phyloP scores from a whole-genome alignment of 53 echinoderm and acorn worm species.

The Apostichopus leukothele region DNA sequence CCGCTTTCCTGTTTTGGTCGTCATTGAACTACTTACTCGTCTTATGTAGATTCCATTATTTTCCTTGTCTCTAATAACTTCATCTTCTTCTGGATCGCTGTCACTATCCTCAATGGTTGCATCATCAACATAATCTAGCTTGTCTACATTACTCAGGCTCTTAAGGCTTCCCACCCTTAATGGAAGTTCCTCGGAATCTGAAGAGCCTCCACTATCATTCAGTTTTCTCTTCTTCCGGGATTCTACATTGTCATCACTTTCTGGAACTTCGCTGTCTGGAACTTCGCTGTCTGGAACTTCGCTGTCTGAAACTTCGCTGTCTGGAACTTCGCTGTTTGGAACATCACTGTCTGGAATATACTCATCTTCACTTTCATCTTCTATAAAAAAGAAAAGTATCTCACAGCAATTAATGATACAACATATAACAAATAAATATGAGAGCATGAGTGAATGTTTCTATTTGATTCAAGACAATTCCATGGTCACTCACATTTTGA shows the following conservation, averaged over 20 bases:
- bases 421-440: too few relatives aligned
- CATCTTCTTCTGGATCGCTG: conserved; percentile 10
- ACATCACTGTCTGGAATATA: background rate
- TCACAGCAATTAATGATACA: too few relatives aligned
- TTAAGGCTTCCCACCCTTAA: background rate
- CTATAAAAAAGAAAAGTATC: too few relatives aligned
- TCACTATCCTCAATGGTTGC: background rate
- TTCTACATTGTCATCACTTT: conserved; percentile 1
- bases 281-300: too few relatives aligned
- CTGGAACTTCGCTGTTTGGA: too few relatives aligned
- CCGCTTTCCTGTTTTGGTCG: conserved; percentile 46
- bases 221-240: background rate
- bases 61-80: conserved; percentile 5
- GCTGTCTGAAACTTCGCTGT: too few relatives aligned
- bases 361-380: too few relatives aligned
- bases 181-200: background rate
- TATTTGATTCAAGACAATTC: too few relatives aligned
- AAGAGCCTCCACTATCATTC: conserved; percentile 18
- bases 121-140: background rate
- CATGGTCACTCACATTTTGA: too few relatives aligned
- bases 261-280: background rate
- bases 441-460: too few relatives aligned
- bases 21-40: conserved; percentile 39
- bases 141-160: background rate
- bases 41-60: background rate